phyloP scores from a whole-genome alignment of 2,888 invertebrate genomes.

The Melinaea marsaeus region DNA sequence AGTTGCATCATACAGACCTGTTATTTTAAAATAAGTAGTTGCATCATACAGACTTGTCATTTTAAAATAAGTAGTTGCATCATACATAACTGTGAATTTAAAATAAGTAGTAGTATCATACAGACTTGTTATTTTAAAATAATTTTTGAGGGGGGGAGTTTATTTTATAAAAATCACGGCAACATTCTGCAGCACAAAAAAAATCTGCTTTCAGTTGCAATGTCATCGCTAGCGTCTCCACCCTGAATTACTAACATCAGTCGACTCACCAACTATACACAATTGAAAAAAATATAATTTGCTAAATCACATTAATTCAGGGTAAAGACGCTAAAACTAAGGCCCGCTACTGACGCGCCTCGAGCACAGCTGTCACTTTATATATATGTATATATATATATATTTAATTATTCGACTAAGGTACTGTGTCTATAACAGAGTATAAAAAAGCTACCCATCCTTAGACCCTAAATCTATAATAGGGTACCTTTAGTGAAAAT shows the following conservation, averaged over 20 bases:
- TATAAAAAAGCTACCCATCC: constrained; percentile 24
- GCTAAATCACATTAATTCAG: constrained; percentile 50
- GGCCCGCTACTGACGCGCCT: constrained; percentile 41
- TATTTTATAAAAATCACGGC: constrained; percentile 64
- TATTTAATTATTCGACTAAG: constrained; percentile 15
- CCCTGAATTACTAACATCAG: constrained; percentile 56
- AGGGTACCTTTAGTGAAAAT: constrained; percentile 6
- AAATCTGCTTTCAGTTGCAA: constrained; percentile 65
- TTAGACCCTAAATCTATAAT: constrained; percentile 9
- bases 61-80: too few species aligned
- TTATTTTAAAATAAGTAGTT: too few species aligned
- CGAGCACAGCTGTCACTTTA: background rate
- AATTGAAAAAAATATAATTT: constrained; percentile 63
- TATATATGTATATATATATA: constrained; percentile 14
- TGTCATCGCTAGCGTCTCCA: constrained; percentile 49
- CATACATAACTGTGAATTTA: too few species aligned
- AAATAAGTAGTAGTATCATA: constrained; percentile 35
- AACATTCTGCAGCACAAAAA: constrained; percentile 62
- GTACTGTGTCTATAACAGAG: constrained; percentile 21
- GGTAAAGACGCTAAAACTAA: constrained; percentile 47
- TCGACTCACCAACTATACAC: constrained; percentile 56
- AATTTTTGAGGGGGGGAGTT: constrained; percentile 40
- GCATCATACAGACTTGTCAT: too few species aligned
- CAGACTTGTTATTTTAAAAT: constrained; percentile 47
- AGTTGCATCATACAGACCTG: too few species aligned